These are phyloP conservation scores for Acanthiza pusilla DNA, from an alignment of 2,797 vertebrate genomes.

Conservation along the genomic window DNA sequence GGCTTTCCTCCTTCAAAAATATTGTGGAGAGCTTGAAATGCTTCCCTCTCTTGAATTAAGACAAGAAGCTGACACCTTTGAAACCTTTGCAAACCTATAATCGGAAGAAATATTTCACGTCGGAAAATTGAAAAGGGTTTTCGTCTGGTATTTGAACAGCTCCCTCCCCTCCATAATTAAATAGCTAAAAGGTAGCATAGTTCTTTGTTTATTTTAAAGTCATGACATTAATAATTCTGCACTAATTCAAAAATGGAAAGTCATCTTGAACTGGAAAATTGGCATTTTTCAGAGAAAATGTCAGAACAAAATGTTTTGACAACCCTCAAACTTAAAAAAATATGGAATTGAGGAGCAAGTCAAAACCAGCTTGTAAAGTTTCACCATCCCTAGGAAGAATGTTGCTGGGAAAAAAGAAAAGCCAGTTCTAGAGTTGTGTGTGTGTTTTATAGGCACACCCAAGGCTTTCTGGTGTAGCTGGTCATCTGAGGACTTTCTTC, in stretches of 20 bases:
- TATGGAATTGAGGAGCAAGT: background rate
- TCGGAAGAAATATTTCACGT: background rate
- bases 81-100: slow-evolving; percentile 54
- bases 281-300: slow-evolving; percentile 47
- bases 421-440: background rate
- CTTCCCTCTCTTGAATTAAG: slow-evolving; percentile 31
- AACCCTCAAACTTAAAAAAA: slow-evolving; percentile 34
- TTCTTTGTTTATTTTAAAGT: slow-evolving; percentile 32
- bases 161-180: slow-evolving; percentile 11
- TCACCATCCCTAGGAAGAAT: background rate
- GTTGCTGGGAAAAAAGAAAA: background rate
- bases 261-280: slow-evolving; percentile 10
- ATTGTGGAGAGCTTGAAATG: background rate
- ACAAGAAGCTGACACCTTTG: slow-evolving; percentile 8
- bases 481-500: background rate
- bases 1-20: slow-evolving; percentile 4
- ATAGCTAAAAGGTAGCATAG: slow-evolving; percentile 24
- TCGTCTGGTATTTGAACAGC: background rate
- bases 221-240: slow-evolving; percentile 13
- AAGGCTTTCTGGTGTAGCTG: background rate
- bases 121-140: background rate
- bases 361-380: background rate
- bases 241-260: slow-evolving; percentile 19
- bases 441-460: background rate
- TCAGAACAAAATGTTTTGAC: slow-evolving; percentile 54